phyloP scores from a whole-genome alignment of 2,888 invertebrate species.

The Dasysyrphus tricinctus region DNA sequence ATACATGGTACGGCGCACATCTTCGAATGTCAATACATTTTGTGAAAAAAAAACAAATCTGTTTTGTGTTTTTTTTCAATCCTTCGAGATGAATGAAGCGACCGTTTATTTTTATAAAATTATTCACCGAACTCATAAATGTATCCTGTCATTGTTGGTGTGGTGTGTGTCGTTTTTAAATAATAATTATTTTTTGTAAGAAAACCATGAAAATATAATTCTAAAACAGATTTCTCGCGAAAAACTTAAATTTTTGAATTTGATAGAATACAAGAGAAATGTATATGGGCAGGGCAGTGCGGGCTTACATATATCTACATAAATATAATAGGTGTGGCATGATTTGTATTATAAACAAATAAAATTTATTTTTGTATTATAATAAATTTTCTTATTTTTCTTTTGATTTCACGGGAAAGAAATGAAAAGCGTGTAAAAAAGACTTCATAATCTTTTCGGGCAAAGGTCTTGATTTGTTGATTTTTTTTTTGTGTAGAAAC shows the following conservation, averaged over 20 bases:
- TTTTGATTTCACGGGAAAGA: background rate
- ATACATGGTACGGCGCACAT: background rate
- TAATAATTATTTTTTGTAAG: constrained; percentile 21
- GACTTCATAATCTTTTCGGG: background rate
- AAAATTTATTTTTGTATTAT: constrained; percentile 58
- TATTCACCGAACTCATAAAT: constrained; percentile 15
- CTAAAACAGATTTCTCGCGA: constrained; percentile 32
- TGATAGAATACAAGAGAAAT: background rate
- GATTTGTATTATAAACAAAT: constrained; percentile 61
- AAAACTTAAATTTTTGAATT: constrained; percentile 13
- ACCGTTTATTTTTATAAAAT: constrained; percentile 55
- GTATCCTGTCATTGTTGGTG: constrained; percentile 38
- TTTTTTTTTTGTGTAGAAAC: background rate
- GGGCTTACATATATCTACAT: background rate
- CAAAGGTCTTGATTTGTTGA: background rate
- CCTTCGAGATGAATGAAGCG: constrained; percentile 24
- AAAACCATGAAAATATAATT: constrained; percentile 37
- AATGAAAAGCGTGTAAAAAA: background rate
- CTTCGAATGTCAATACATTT: background rate
- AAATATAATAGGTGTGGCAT: background rate
- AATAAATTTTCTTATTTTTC: constrained; percentile 48
- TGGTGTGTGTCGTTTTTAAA: constrained; percentile 2
- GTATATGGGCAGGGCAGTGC: background rate
- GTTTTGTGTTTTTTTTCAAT: background rate
- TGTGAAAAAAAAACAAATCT: background rate